These are phyloP conservation scores for Agonopterix arenella DNA, from an alignment of 2,888 invertebrate species.

Conservation along the genomic window DNA sequence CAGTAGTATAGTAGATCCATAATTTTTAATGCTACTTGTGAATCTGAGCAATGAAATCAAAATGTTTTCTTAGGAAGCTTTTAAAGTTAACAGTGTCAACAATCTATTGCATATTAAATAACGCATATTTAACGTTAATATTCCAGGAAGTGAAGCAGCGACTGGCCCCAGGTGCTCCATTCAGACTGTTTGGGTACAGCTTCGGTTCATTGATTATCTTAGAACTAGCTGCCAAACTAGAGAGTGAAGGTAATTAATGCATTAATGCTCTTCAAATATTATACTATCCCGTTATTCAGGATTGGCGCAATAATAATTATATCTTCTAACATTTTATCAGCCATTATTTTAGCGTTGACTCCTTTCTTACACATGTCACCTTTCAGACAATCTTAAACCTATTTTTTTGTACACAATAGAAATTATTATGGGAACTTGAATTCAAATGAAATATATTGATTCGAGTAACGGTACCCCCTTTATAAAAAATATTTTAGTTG, in stretches of 20 bases:
- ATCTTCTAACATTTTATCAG: no score
- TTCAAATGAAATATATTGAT: no score
- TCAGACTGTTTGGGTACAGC: conserved; percentile 91
- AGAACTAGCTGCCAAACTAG: conserved; percentile 84
- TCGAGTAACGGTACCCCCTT: no score
- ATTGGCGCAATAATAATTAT: no score
- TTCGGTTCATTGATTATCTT: conserved; percentile 88
- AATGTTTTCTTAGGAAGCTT: neutral
- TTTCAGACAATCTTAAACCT: no score
- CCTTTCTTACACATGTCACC: no score
- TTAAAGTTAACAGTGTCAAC: neutral
- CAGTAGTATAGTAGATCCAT: neutral
- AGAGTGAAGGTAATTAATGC: conserved; percentile 73
- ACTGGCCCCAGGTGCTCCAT: conserved; percentile 78
- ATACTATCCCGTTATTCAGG: no score
- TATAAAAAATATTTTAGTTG: no score
- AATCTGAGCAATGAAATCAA: neutral
- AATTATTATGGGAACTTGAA: no score
- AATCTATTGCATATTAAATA: no score
- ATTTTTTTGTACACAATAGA: no score
- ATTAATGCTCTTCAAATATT: neutral
- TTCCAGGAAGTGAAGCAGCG: conserved; percentile 77
- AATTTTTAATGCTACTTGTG: neutral
- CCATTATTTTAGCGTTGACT: no score
- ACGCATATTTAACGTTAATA: neutral